phyloP scores from a whole-genome alignment of 2,888 invertebrate genomes.

The Drosophila robusta region DNA sequence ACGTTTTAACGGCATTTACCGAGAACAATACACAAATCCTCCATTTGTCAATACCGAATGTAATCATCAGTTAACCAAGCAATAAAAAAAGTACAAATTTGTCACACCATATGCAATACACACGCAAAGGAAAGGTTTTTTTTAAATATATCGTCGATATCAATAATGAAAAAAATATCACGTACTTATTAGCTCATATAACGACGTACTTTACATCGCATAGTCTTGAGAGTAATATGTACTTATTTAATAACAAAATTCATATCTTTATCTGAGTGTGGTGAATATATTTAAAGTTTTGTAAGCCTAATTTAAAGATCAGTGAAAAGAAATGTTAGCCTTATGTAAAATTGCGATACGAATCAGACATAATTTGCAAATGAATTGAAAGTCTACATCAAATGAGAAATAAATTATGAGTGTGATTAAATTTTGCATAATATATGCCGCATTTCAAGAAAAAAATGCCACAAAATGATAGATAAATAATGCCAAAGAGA shows the following conservation, averaged over 20 bases:
- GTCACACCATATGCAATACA: neutral
- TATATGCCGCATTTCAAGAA: slow-evolving; percentile 8
- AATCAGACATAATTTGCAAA: slow-evolving; percentile 26
- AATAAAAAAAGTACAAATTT: neutral
- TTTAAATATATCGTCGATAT: neutral
- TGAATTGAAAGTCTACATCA: slow-evolving; percentile 14
- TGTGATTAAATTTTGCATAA: slow-evolving; percentile 25
- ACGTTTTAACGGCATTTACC: neutral
- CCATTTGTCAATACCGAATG: neutral
- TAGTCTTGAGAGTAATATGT: neutral
- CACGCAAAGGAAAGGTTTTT: neutral
- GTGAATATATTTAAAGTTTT: neutral
- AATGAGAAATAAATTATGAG: slow-evolving; percentile 15
- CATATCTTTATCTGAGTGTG: neutral
- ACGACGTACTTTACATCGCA: neutral
- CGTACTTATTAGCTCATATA: neutral
- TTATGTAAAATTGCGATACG: neutral
- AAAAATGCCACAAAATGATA: slow-evolving; percentile 9
- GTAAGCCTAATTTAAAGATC: neutral
- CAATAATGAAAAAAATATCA: slow-evolving; percentile 4
- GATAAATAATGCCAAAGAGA: slow-evolving; percentile 7
- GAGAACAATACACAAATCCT: neutral
- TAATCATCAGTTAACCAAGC: slow-evolving; percentile 5
- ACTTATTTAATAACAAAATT: neutral
- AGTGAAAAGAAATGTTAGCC: neutral